phyloP scores from a whole-genome alignment of 2,113 vertebrate genomes.

The Agapornis roseicollis region DNA sequence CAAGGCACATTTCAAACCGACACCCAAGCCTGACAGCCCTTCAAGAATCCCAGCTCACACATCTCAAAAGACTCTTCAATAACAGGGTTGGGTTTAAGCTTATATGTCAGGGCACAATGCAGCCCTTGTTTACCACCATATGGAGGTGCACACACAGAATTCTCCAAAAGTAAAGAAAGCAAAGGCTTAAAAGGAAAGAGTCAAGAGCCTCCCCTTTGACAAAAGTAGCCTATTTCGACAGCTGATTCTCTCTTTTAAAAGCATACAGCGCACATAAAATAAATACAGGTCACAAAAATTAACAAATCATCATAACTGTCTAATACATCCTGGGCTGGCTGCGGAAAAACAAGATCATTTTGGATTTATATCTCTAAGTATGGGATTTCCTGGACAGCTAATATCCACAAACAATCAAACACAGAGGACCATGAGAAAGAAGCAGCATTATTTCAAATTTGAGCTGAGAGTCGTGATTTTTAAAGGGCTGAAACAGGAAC shows the following conservation, averaged over 20 bases:
- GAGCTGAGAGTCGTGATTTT: constrained; percentile 77
- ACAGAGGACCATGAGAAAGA: constrained; percentile 70
- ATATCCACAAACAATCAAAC: constrained; percentile 83
- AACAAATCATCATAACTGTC: constrained; percentile 82
- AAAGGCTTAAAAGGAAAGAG: constrained; percentile 67
- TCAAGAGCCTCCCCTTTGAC: constrained; percentile 66
- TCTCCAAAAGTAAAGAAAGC: constrained; percentile 64
- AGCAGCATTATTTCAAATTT: constrained; percentile 77
- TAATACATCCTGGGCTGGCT: constrained; percentile 78
- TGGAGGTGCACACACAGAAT: constrained; percentile 65
- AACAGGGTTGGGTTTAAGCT: constrained; percentile 67
- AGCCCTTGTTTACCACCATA: constrained; percentile 74
- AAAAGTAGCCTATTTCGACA: constrained; percentile 73
- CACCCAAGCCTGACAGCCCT: constrained; percentile 72
- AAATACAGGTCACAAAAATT: constrained; percentile 80
- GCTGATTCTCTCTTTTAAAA: constrained; percentile 70
- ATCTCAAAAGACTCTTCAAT: constrained; percentile 72
- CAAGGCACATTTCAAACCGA: constrained; percentile 68
- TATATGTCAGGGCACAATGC: constrained; percentile 71
- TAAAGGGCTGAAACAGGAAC: constrained; percentile 76
- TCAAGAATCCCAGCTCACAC: constrained; percentile 71
- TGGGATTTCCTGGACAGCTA: constrained; percentile 84
- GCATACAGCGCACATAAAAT: constrained; percentile 75
- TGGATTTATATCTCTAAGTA: constrained; percentile 81
- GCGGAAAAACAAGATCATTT: constrained; percentile 80